Base-by-base conservation (phyloP, 2,888 invertebrate species). In the Acrocyrtus sp. region DNA sequence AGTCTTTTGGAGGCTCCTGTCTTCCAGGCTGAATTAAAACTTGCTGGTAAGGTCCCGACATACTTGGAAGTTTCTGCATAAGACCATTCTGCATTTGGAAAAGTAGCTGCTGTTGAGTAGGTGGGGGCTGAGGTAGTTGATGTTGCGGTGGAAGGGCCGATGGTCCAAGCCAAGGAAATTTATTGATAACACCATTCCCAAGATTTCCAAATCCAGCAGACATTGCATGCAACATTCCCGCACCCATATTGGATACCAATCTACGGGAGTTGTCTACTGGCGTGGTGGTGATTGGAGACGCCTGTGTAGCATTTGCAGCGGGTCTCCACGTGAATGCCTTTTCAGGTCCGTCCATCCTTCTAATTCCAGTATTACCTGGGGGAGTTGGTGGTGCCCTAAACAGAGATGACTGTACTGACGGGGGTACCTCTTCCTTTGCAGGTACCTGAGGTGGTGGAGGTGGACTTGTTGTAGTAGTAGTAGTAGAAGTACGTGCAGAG, bases 261-360 rank as follows among this genome's bases (percentile, higher is more conserved):
- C 43, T 22, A 29, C 72, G 27, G 10, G n/a, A 41, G 15, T 24
- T 58, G n/a, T 67, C 63, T 17, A 61, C 61, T 12, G 68, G 27
- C 21, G 65, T 34, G 26, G 68, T 51, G 12, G 68, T 60, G 21
- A 60, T 19, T 45, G 67, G 68, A 10, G 61, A 34, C 2, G 62
- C 57, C 21, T 50, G 34, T 2, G 63, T 58, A 3, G 58, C 19
- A 21, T 75, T 75, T 4, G 51, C 22, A 3, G 74, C 39, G n/a
- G 80, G 80, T 48, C 77, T 67, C 80, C 80, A 80, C 4, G 80
- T 80, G 8, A 78, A 72, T 8, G 78, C 76, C n/a, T 47, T 53
- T 12, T 65, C 70, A 27, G 57, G 57, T 15, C 51, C 56, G 34
- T 60, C 67, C 56, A 63, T 73, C 58, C 68, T 62, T 53, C 61